These are phyloP conservation scores for Ctenomys sociabilis DNA, from an alignment of 2,113 vertebrate genomes.

Conservation along the genomic window DNA sequence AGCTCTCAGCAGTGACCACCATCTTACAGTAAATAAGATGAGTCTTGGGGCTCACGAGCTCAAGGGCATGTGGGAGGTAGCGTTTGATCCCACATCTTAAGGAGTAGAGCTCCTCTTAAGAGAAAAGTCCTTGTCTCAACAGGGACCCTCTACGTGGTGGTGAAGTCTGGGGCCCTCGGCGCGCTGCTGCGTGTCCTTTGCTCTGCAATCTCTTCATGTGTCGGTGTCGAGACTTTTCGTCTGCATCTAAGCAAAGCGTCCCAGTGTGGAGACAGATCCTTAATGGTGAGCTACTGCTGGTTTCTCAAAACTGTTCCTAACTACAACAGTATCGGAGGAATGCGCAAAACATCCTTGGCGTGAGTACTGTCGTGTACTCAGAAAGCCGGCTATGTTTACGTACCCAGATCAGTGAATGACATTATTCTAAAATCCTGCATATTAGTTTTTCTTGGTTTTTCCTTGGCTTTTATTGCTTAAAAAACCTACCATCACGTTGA, in stretches of 20 bases:
- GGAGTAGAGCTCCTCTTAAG: not conserved
- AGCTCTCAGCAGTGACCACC: not conserved
- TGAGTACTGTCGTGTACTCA: not conserved
- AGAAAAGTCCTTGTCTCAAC: not conserved
- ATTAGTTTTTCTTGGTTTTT: conserved; percentile 76
- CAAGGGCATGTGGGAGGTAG: not conserved
- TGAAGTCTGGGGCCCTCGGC: not conserved
- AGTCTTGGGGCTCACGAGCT: not conserved
- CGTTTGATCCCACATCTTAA: not conserved
- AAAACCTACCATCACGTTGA: conserved; percentile 73
- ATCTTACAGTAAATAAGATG: not conserved
- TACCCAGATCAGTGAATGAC: conserved; percentile 57
- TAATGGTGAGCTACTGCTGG: not conserved
- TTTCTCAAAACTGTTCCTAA: not conserved
- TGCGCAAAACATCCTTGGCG: not conserved
- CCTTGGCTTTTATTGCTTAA: conserved; percentile 67
- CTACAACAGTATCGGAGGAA: fast-evolving
- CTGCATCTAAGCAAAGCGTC: not conserved
- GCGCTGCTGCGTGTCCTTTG: not conserved
- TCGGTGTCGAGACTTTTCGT: not conserved
- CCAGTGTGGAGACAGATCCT: not conserved
- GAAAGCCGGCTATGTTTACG: conserved; percentile 43
- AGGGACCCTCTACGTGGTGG: fast-evolving
- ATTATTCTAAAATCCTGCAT: conserved; percentile 73
- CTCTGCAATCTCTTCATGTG: not conserved